phyloP scores from a whole-genome alignment of 2,113 vertebrate species.

The Zapus hudsonius region DNA sequence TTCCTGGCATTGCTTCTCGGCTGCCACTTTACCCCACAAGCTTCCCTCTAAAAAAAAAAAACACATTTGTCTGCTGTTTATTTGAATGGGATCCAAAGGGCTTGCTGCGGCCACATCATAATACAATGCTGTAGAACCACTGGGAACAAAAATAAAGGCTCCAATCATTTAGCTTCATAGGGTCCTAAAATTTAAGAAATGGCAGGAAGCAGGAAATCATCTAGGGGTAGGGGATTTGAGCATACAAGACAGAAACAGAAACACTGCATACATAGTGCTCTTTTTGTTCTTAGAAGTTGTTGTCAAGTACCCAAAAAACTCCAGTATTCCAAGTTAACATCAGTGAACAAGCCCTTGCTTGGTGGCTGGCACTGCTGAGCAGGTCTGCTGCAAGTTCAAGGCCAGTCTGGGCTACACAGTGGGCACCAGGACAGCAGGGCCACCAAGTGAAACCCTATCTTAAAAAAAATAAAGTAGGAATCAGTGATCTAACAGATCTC shows the following conservation, averaged over 20 bases:
- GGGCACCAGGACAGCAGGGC: too few species aligned
- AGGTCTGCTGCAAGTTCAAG: background rate
- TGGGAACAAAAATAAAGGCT: constrained; percentile 52
- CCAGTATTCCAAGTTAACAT: background rate
- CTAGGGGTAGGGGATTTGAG: background rate
- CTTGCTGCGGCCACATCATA: constrained; percentile 30
- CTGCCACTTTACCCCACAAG: constrained; percentile 41
- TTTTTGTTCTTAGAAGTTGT: background rate
- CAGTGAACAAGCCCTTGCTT: background rate
- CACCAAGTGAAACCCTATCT: background rate
- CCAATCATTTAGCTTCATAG: constrained; percentile 18
- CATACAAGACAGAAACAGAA: constrained; percentile 36
- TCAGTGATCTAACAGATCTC: background rate
- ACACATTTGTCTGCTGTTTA: constrained; percentile 42
- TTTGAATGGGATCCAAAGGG: constrained; percentile 52
- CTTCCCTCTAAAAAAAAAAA: constrained; percentile 56
- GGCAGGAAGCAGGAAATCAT: background rate
- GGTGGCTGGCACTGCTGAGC: background rate
- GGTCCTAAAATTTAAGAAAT: constrained; percentile 59
- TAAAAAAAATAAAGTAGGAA: background rate
- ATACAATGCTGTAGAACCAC: constrained; percentile 55
- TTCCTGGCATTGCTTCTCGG: constrained; percentile 48
- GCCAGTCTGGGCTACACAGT: background rate
- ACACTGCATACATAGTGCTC: background rate
- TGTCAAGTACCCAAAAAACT: constrained; percentile 24